Percentiles rank a stretch among this genome's conserved stretches.
These are phyloP conservation scores for Engraulis encrasicolus DNA, from an alignment of 2,113 vertebrate genomes.

Conservation along the genomic window DNA sequence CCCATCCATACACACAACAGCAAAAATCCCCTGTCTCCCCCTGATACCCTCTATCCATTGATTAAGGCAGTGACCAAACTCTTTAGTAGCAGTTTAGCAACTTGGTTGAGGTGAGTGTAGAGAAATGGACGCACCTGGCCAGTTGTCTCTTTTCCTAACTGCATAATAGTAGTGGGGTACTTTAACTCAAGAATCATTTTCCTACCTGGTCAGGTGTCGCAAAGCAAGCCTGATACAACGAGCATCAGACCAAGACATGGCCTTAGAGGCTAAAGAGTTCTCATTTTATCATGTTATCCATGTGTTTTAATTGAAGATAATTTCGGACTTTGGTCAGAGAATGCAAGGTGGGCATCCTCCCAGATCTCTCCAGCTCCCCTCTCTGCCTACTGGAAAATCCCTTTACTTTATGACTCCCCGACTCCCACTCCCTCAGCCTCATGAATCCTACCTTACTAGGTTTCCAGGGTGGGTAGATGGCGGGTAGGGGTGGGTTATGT, in stretches of 20 bases:
- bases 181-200: too few species aligned
- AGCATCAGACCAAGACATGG: not conserved
- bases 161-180: not conserved
- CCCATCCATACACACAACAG: not conserved
- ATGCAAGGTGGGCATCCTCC: not conserved
- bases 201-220: too few species aligned
- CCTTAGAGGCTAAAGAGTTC: too few species aligned
- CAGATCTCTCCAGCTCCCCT: not conserved
- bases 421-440: too few species aligned
- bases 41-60: not conserved
- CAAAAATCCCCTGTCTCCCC: not conserved
- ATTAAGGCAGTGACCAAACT: too few species aligned
- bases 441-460: too few species aligned
- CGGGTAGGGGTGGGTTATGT: not conserved
- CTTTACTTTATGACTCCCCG: not conserved
- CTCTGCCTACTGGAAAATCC: not conserved
- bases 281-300: not conserved
- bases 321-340: not conserved
- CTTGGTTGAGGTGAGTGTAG: too few species aligned
- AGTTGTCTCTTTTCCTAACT: not conserved
- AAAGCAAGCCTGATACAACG: too few species aligned
- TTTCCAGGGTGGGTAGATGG: too few species aligned
- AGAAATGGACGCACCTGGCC: not conserved
- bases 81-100: too few species aligned
- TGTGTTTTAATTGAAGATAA: not conserved